Evolutionary conservation across 30 jellyfish, hydroid and myxozoan genomes (phyloP).

Genomic region (Kudoa iwatai): DNA sequence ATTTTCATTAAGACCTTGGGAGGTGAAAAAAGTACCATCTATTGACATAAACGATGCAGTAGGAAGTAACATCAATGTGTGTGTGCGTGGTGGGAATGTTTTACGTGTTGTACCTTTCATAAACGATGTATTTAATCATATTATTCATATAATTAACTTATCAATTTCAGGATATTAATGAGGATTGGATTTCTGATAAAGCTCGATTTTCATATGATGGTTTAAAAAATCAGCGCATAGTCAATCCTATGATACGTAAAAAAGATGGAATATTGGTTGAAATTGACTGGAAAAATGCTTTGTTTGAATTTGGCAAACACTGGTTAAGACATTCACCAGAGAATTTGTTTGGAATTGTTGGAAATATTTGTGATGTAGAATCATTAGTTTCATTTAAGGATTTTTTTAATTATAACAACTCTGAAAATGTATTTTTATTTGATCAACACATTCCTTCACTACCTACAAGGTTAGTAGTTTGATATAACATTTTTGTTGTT

Average conservation of each 20-base stretch:
- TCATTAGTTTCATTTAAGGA: conserved; percentile 47
- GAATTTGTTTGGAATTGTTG: conserved; percentile 76
- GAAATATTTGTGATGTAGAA: conserved; percentile 69
- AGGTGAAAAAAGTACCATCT: conserved; percentile 39
- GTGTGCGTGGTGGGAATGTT: conserved; percentile 83
- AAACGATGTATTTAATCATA: conserved; percentile 17
- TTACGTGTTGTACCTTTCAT: conserved; percentile 49
- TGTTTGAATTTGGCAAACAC: conserved; percentile 52
- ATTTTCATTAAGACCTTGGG: conserved; percentile 93
- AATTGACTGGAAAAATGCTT: conserved; percentile 82
- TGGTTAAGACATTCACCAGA: conserved; percentile 7
- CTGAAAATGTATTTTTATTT: conserved; percentile 13
- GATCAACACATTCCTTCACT: neutral
- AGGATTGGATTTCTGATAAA: conserved; percentile 90
- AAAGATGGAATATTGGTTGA: conserved; percentile 30
- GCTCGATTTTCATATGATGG: conserved; percentile 94
- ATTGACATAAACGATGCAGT: conserved; percentile 89
- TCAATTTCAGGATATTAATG: conserved; percentile 26
- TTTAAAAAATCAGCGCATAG: conserved; percentile 45
- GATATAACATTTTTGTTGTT: neutral
- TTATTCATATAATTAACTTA: neutral
- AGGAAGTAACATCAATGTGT: conserved; percentile 87
- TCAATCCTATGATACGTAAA: conserved; percentile 31
- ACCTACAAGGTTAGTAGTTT: neutral
- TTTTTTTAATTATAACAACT: conserved; percentile 16